Percentiles rank a stretch among this genome's conserved stretches.
phyloP scores from a whole-genome alignment of 2,797 vertebrate species.

The Oreochromis grahami region DNA sequence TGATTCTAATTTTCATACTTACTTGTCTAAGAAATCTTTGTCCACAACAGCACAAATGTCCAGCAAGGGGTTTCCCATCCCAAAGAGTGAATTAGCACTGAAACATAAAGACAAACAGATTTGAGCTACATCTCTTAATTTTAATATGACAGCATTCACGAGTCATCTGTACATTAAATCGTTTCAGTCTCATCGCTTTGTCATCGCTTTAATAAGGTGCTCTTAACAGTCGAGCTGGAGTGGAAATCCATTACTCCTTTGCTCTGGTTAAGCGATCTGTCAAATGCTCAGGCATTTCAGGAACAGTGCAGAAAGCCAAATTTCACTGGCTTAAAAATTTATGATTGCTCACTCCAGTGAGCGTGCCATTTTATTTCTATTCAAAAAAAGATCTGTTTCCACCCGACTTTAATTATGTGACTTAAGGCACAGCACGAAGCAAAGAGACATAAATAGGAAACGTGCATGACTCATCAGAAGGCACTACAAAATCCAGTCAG shows the following conservation, averaged over 20 bases:
- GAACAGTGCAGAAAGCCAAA: background rate
- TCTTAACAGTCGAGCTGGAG: background rate
- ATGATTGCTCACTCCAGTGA: background rate
- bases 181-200: background rate
- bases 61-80: conserved; percentile 97
- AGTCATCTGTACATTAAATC: background rate
- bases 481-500: background rate
- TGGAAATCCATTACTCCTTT: background rate
- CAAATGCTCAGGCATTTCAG: background rate
- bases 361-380: background rate
- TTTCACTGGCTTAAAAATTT: background rate
- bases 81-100: conserved; percentile 94
- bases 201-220: background rate
- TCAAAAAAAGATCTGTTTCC: background rate
- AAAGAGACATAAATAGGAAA: background rate
- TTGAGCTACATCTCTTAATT: background rate
- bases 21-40: conserved; percentile 98
- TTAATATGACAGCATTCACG: background rate
- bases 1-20: conserved; percentile 60
- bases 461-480: background rate
- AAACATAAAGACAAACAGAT: conserved; percentile 46
- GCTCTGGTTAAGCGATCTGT: background rate
- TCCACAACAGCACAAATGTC: conserved; percentile 95
- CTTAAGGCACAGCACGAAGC: background rate
- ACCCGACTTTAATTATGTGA: conserved; percentile 19